Evolutionary conservation across 2,888 invertebrate genomes (phyloP), one percentile per base, ranked within the genome.

Genomic region (Galeopsomyia nigrocyanea): DNA sequence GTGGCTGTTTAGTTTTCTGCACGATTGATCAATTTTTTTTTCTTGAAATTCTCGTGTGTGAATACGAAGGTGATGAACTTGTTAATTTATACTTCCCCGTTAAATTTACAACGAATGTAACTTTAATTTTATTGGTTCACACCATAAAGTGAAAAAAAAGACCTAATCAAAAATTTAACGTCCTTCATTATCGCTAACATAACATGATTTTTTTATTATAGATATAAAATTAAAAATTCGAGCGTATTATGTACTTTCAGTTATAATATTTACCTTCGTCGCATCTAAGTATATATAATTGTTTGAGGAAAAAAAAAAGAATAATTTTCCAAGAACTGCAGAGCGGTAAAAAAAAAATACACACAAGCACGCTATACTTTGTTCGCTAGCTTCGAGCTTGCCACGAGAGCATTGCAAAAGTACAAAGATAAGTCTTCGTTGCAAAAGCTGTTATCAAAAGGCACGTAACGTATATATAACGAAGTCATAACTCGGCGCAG

Each of bases 361-460:
- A n/a, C 49, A 26, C n/a, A 60, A 39, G 56, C 56, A 65, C 68
- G 65, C 39, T 61, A 26, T 5, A 65, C 62, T 66, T 66, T 62
- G 57, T 73, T 71, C n/a, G n/a, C n/a, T n/a, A n/a, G n/a, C n/a
- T n/a, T n/a, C 64, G 63, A 19, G 63, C 46, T 55, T 50, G 61
- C 60, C 50, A 1, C 13, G 13, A 7, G 39, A 39, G 61, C 60
- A 63, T 49, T 61, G 62, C 71, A 71, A 74, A 53, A 66, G 64
- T 1, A 1, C 39, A 1, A 51, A 65, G 75, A 70, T 71, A 75
- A 71, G 71, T 71, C 65, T 51, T 1, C 10, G 39, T 10, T 26
- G 26, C 26, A 74, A 71, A 75, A 71, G 75, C 75, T 71, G 68
- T 75, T 75, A 75, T 75, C 71, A 61, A 51, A 69, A 55, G 71